phyloP scores from a whole-genome alignment of 2,113 vertebrate genomes.

The Candoia aspera region DNA sequence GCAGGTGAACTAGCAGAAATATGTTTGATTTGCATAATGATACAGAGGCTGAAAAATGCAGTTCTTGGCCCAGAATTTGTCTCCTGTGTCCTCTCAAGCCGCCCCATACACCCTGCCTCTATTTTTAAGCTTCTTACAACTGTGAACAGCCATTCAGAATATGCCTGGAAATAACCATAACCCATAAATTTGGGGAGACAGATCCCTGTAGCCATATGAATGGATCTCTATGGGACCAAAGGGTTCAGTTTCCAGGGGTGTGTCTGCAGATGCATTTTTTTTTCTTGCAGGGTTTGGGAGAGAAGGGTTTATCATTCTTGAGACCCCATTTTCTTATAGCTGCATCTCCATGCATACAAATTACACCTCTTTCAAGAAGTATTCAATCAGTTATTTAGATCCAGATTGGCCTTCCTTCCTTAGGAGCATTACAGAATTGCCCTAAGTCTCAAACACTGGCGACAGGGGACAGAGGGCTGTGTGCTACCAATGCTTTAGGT shows the following conservation, averaged over 20 bases:
- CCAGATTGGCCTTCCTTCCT: no score
- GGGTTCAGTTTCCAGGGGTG: not conserved
- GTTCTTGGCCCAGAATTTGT: not conserved
- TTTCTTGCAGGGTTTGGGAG: no score
- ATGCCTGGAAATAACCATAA: not conserved
- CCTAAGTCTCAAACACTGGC: no score
- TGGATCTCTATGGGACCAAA: not conserved
- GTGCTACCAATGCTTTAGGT: no score
- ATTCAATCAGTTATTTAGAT: no score
- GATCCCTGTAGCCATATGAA: not conserved
- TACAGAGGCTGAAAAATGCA: not conserved
- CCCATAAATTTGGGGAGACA: not conserved
- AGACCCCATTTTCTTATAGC: not conserved
- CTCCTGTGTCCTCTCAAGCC: not conserved
- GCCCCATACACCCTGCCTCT: no score
- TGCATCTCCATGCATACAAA: not conserved
- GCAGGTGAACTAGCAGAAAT: not conserved
- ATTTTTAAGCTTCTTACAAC: not conserved
- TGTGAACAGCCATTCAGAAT: not conserved
- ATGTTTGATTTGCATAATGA: not conserved
- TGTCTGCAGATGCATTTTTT: not conserved
- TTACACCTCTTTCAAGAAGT: not conserved
- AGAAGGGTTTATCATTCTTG: no score
- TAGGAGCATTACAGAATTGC: no score
- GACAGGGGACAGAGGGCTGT: no score